These are phyloP conservation scores for Megalops atlanticus DNA, from an alignment of 2,113 vertebrate species.

Conservation along the genomic window DNA sequence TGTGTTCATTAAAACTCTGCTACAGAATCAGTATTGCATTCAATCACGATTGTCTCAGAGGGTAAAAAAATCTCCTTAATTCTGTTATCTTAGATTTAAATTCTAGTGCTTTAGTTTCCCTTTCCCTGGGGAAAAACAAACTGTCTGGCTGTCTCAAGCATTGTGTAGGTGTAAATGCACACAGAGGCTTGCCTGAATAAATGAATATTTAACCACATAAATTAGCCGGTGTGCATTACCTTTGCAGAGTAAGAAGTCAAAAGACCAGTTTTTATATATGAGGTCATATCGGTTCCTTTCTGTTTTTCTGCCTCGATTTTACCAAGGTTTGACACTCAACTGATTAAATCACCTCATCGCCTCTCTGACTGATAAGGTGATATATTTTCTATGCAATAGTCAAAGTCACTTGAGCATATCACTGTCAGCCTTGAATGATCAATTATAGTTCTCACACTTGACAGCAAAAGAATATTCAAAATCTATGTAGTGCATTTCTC, in stretches of 20 bases:
- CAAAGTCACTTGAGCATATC: no score
- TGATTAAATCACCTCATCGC: no score
- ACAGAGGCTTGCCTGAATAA: slow-evolving; percentile 48
- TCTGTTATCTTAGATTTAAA: slow-evolving; percentile 60
- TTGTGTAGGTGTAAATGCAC: slow-evolving; percentile 60
- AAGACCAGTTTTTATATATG: slow-evolving; percentile 18
- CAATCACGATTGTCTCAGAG: slow-evolving; percentile 46
- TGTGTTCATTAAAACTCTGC: slow-evolving; percentile 43
- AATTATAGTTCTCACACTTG: no score
- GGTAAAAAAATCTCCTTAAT: slow-evolving; percentile 52
- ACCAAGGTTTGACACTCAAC: no score
- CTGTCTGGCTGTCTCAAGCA: slow-evolving; percentile 57
- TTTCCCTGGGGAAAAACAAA: slow-evolving; percentile 60
- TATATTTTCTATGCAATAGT: no score
- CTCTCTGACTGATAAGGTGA: no score
- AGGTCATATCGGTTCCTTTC: no score
- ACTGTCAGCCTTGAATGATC: no score
- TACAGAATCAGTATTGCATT: slow-evolving; percentile 28
- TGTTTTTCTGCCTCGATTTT: no score
- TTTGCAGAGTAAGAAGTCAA: slow-evolving; percentile 38
- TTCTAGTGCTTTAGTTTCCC: slow-evolving; percentile 49
- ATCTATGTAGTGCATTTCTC: no score
- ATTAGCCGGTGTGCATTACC: slow-evolving; percentile 46
- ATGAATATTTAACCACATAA: slow-evolving; percentile 61
- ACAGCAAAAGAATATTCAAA: no score